Base-by-base conservation (phyloP, 1,140 invertebrate species). In the honey bee (Apis mellifera) region DNA sequence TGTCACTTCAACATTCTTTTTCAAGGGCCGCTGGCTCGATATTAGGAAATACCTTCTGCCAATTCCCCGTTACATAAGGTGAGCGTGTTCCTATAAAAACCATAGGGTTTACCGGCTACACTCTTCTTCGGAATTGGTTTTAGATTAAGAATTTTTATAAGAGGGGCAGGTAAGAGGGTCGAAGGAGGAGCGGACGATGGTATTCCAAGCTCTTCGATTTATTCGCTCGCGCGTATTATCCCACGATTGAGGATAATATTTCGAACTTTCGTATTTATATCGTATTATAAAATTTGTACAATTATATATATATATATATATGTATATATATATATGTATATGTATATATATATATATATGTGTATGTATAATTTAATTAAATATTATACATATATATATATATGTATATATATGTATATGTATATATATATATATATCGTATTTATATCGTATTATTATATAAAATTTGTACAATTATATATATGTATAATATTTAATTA, bases 31-130 rank as follows among this genome's bases (percentile, higher is more conserved):
- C 64, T 23, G 62, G 79, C 70, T 89, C 88, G 88, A 89, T 90
- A 90, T 90, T 90, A 90, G 88, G 82, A 90, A 90, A 90, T 90
- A 89, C 89, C 89, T 89, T 65, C 82, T 90, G 78, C 84, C 88
- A 89, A 89, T 88, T 89, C 69, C 73, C 75, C 70, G 84, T 88
- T 88, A 85, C 87, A 84, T 86, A 85, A 88, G 78, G 83, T 83
- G 59, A 83, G 74, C 65, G 65, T 83, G 75, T 77, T 69, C 79
- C 72, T 87, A 81, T 78, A 83, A 87, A 87, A 86, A 87, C 85
- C 70, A 77, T 84, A 69, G 82, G 64, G 68, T 68, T 78, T 70
- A 57, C 73, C 65, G 54, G 72, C 86, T 42, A 70, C 57, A 68
- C 86, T 65, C 84, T 62, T 60, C 42, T 42, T 5, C 32, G 32